Base-by-base conservation (phyloP, 2,113 vertebrate species). In the Mesocricetus auratus region DNA sequence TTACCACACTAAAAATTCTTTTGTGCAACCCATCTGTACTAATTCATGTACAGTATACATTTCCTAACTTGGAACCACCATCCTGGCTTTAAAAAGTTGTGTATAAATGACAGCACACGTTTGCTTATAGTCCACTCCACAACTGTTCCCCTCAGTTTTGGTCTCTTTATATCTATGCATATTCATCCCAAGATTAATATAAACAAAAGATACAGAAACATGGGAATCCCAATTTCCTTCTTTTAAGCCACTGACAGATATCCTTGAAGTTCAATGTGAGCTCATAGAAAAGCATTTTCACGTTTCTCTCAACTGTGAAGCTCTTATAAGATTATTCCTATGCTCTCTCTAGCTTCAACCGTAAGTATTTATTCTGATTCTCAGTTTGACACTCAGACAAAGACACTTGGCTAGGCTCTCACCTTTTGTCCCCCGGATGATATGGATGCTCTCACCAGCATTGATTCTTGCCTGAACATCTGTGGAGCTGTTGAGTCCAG, bases 361-460 rank as follows among this genome's bases (percentile, higher is more conserved):
- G 10, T 62, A 22, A 10, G 15, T 47, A 17, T 68, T 85, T 69
- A 42, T 29, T 75, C 75, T 77, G 47, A 47, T 29, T 39, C 75
- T 36, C 81, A 81, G 42, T 17, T 13, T 60, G 62, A 53, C 21
- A 86, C n/a, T 69, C 39, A 89, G 26, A 26, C 81, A 93, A 64
- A 50, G 33, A 42, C 53, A 26, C 12, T 73, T 39, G 29, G 29
- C n/a, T 19, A 42, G 62, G 39, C 7, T 39, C 78, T 96, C 98
- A 99, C 99, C 99, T 99, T 99, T 99, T 1, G 99, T 99, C 96
- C 99, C 99, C 97, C 99, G 99, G 97, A 99, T 99, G 83, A 99
- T 99, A 86, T 99, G 99, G 97, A 99, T 99, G 97, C 99, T 99
- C 98, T 99, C 99, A 0, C 99, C 99, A 94, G 99, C 99, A 90